Percentiles rank a stretch among this genome's conserved stretches.
phyloP scores from a whole-genome alignment of 2,888 invertebrate genomes.

The Serripes groenlandicus region DNA sequence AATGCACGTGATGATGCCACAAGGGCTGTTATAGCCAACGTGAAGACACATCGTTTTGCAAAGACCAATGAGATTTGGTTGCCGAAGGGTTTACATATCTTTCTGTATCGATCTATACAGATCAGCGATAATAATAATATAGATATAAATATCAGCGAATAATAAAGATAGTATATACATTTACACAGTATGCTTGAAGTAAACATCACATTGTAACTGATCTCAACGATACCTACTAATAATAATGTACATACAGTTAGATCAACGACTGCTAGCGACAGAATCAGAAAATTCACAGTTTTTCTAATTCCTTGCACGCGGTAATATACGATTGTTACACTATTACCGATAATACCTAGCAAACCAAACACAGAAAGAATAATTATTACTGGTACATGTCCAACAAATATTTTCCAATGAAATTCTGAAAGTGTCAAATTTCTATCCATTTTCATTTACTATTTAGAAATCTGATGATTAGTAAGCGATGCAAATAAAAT shows the following conservation, averaged over 20 bases:
- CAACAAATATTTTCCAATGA: slow-evolving; percentile 4
- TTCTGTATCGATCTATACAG: slow-evolving; percentile 7
- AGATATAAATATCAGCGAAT: not conserved
- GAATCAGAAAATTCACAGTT: not conserved
- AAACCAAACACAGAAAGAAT: not conserved
- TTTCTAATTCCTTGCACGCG: not conserved
- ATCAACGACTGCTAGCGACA: not conserved
- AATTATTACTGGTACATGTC: not conserved
- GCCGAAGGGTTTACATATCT: not conserved
- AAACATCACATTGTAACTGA: not conserved
- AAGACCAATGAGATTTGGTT: not conserved
- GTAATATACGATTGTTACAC: not conserved
- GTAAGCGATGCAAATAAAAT: too few relatives aligned
- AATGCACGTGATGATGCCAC: not conserved
- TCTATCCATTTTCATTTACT: too few relatives aligned
- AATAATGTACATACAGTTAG: not conserved
- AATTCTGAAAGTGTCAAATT: not conserved
- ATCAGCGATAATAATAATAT: not conserved
- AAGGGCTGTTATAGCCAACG: not conserved
- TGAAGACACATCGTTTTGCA: not conserved
- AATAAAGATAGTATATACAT: not conserved
- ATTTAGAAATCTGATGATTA: too few relatives aligned
- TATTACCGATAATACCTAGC: not conserved
- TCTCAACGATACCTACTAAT: not conserved
- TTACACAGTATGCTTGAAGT: not conserved